These are phyloP conservation scores for Platynereis dumerilii DNA, from an alignment of 2,888 invertebrate genomes.

Conservation along the genomic window DNA sequence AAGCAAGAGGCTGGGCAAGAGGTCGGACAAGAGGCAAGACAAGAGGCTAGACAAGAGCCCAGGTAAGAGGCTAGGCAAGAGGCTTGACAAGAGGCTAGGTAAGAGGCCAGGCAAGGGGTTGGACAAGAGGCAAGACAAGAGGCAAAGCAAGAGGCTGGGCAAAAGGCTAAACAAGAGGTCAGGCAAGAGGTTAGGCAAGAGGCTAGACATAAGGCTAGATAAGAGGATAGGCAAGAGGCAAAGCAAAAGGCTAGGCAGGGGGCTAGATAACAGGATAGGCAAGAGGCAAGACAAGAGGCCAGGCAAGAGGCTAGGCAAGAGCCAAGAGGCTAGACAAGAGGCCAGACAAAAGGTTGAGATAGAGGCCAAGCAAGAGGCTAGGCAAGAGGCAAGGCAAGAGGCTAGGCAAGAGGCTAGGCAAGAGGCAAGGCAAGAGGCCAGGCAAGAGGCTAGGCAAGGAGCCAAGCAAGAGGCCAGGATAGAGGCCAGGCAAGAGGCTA, in stretches of 20 bases:
- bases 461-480: too few species aligned
- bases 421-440: too few species aligned
- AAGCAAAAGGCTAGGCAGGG: too few species aligned
- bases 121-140: neutral
- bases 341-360: neutral
- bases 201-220: too few species aligned
- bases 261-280: neutral
- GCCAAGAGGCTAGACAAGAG: neutral
- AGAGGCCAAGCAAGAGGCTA: neutral
- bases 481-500: too few species aligned
- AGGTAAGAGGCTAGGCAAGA: neutral
- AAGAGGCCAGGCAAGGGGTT: neutral
- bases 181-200: neutral
- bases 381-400: too few species aligned
- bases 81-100: neutral
- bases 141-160: neutral
- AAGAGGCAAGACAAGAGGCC: too few species aligned
- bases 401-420: too few species aligned
- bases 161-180: neutral
- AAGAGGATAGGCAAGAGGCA: too few species aligned
- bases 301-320: neutral
- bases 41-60: neutral
- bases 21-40: neutral
- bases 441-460: too few species aligned
- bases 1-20: neutral